Conservation (phyloP, 1,140 invertebrate species). For the Argopecten irradians region DNA sequence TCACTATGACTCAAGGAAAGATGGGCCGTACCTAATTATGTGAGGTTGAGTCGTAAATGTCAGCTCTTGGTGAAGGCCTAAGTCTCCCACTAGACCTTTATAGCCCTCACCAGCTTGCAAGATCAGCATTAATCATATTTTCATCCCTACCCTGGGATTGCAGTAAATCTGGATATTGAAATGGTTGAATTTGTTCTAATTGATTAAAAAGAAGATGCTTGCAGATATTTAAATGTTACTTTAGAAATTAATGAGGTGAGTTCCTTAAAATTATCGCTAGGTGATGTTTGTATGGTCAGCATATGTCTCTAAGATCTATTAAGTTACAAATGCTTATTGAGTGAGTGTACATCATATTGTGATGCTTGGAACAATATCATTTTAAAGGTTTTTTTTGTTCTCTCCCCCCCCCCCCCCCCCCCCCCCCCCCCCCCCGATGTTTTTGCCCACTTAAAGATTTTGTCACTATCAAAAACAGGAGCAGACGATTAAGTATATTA, state of each 20-base stretch:
- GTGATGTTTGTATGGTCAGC: too few species aligned
- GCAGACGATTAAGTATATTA: too few species aligned
- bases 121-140: slow-evolving; percentile 18
- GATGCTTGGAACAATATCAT: too few species aligned
- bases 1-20: not conserved
- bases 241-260: not conserved
- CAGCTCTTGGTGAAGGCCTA: not conserved
- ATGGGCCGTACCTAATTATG: not conserved
- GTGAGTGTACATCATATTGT: too few species aligned
- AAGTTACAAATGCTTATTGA: too few species aligned
- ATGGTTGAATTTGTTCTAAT: not conserved
- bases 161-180: slow-evolving; percentile 14
- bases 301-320: too few species aligned
- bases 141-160: not conserved
- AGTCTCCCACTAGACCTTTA: not conserved
- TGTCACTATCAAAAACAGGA: too few species aligned
- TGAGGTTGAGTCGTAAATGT: not conserved
- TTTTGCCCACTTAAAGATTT: too few species aligned
- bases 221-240: slow-evolving; percentile 1
- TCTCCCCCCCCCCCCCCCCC: too few species aligned
- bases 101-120: not conserved
- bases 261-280: too few species aligned
- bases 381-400: too few species aligned
- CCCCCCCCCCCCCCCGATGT: too few species aligned
- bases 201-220: slow-evolving; percentile 3